Evolutionary conservation across 2,797 vertebrate species (phyloP).

Genomic region (Liparis tanakae): DNA sequence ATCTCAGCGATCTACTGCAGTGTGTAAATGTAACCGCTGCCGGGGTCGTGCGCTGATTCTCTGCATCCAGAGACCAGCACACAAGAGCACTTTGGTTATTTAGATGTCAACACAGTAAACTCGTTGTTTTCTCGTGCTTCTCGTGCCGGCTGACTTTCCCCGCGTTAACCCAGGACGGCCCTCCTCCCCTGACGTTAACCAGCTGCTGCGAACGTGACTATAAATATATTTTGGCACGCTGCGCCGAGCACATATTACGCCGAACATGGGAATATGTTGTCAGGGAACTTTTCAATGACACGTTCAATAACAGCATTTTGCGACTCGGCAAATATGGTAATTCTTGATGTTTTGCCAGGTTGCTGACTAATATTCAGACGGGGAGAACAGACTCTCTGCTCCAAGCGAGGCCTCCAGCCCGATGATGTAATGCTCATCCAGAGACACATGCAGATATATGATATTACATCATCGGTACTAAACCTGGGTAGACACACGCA

Average conservation of each 20-base stretch:
- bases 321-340: not conserved
- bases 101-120: not conserved
- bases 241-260: not conserved
- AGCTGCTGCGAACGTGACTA: not conserved
- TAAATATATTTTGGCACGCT: not conserved
- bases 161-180: not conserved
- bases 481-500: constrained; percentile 52
- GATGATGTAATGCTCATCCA: constrained; percentile 79
- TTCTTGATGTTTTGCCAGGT: not conserved
- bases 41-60: not conserved
- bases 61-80: not conserved
- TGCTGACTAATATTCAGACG: constrained; percentile 32
- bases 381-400: constrained; percentile 23
- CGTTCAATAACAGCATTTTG: not conserved
- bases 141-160: not conserved
- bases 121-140: not conserved
- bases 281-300: not conserved
- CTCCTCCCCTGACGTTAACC: not conserved
- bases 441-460: constrained; percentile 65
- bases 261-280: not conserved
- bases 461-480: constrained; percentile 78
- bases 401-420: constrained; percentile 31
- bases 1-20: too few species aligned
- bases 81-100: not conserved
- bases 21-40: not conserved